Evolutionary conservation across 1,140 invertebrate species (phyloP).

Genomic region (Drosophila sp.): DNA sequence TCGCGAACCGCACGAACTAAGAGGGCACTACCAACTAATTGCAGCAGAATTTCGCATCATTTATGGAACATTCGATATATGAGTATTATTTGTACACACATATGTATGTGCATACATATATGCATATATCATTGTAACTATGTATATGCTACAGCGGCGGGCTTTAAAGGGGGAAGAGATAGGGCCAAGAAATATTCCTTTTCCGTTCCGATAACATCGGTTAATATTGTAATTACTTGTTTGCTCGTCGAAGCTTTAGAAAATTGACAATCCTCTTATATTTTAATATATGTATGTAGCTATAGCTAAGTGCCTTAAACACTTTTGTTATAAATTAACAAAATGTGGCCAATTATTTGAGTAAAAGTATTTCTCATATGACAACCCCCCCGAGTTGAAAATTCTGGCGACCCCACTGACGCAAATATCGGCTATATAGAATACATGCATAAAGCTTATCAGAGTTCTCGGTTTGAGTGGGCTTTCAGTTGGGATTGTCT

Average conservation of each 20-base stretch:
- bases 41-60: constrained; percentile 36
- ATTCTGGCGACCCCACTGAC: neutral
- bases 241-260: no score
- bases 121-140: constrained; percentile 15
- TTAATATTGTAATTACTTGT: no score
- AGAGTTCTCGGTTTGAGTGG: constrained; percentile 22
- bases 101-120: neutral
- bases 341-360: no score
- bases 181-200: neutral
- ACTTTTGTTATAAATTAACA: no score
- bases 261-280: no score
- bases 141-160: neutral
- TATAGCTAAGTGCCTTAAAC: no score
- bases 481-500: constrained; percentile 3
- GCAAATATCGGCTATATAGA: neutral
- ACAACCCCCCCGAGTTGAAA: neutral
- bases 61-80: constrained; percentile 17
- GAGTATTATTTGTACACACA: neutral
- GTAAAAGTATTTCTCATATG: no score
- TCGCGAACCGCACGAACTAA: constrained; percentile 25
- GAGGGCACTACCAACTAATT: constrained; percentile 25
- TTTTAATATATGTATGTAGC: no score
- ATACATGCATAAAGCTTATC: constrained; percentile 16
- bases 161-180: neutral
- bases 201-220: no score